Evolutionary conservation across 2,888 invertebrate species (phyloP).

Genomic region (Platerodrilus igneus): DNA sequence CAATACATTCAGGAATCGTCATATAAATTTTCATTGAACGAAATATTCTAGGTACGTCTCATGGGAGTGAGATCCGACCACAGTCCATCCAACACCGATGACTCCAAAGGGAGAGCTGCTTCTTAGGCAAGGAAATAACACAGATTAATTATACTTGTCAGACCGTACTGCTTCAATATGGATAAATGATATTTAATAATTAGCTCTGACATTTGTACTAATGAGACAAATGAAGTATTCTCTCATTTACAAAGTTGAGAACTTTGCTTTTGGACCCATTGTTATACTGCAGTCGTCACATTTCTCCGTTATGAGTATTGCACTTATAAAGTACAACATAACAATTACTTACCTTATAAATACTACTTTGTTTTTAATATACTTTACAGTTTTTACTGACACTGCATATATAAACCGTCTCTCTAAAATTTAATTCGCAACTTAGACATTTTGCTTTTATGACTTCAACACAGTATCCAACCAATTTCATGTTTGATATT

Average conservation of each 20-base stretch:
- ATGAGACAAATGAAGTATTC: no score
- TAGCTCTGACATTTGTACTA: slow-evolving; percentile 46
- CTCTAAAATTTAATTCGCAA: no score
- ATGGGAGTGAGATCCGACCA: slow-evolving; percentile 29
- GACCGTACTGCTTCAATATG: slow-evolving; percentile 46
- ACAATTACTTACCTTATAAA: no score
- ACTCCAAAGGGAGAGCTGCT: slow-evolving; percentile 44
- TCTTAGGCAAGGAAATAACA: slow-evolving; percentile 47
- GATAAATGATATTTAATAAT: slow-evolving; percentile 50
- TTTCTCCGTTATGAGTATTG: no score
- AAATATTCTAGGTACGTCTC: slow-evolving; percentile 31
- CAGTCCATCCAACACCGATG: slow-evolving; percentile 38
- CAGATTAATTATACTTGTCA: slow-evolving; percentile 50
- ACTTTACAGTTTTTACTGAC: no score
- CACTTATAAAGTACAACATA: no score
- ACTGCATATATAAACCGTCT: no score
- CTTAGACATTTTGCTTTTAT: slow-evolving; percentile 12
- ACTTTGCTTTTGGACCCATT: no score
- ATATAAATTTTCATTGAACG: slow-evolving; percentile 27
- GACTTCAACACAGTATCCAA: slow-evolving; percentile 5
- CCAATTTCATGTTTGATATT: slow-evolving; percentile 21
- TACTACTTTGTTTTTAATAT: no score
- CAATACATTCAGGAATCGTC: slow-evolving; percentile 8
- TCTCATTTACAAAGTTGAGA: no score
- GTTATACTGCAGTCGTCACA: no score